Conservation (phyloP, 2,113 vertebrate species). For the Aegotheles bennettii region DNA sequence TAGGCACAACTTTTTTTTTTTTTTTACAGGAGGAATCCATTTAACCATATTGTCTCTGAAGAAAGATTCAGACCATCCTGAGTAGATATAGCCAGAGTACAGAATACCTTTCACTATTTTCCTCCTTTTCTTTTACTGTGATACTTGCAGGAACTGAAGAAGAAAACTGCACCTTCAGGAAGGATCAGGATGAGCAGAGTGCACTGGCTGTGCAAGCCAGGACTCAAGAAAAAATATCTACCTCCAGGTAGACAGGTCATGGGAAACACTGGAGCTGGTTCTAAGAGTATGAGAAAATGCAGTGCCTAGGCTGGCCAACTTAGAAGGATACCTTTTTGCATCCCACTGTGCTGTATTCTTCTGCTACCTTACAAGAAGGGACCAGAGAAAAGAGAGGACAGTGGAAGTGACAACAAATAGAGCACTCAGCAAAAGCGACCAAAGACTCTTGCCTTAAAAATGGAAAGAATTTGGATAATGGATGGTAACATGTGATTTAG, state of each 20-base stretch:
- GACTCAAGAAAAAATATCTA: neutral
- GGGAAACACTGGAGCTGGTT: neutral
- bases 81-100: neutral
- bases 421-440: neutral
- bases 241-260: neutral
- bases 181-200: neutral
- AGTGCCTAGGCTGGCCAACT: neutral
- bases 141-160: neutral
- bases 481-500: neutral
- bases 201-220: neutral
- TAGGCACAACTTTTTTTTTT: neutral
- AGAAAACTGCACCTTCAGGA: neutral
- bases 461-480: neutral
- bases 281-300: neutral
- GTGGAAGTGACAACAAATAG: neutral
- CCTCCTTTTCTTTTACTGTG: neutral
- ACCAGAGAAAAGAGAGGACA: neutral
- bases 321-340: neutral
- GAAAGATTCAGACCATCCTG: neutral
- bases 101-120: neutral
- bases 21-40: neutral
- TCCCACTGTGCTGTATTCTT: neutral
- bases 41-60: neutral
- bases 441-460: neutral
- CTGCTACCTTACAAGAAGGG: neutral